Conservation (phyloP, 2,113 vertebrate species). For the Chunga burmeisteri region DNA sequence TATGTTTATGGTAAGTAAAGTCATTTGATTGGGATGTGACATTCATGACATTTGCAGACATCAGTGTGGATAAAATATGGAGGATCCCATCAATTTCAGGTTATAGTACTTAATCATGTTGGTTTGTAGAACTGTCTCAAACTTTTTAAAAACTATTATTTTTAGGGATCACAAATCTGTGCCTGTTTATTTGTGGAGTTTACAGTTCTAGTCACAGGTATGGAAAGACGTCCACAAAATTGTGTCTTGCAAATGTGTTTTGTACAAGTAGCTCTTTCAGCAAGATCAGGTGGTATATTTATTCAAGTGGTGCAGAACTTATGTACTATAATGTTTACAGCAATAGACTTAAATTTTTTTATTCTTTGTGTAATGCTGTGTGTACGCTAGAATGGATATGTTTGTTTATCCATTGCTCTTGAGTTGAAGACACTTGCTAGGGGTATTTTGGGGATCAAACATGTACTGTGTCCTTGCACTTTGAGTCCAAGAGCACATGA, state of each 20-base stretch:
- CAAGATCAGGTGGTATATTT: neutral
- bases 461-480: neutral
- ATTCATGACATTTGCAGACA: neutral
- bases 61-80: neutral
- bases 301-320: neutral
- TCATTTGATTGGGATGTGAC: neutral
- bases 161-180: neutral
- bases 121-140: neutral
- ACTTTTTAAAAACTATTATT: neutral
- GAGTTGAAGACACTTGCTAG: neutral
- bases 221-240: neutral
- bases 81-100: neutral
- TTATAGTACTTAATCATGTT: neutral
- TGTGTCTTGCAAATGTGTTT: neutral
- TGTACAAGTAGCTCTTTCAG: neutral
- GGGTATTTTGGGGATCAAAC: neutral
- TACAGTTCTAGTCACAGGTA: neutral
- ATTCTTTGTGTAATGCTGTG: neutral
- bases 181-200: neutral
- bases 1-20: conserved; percentile 89
- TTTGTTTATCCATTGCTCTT: neutral
- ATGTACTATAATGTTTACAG: neutral
- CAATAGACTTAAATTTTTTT: neutral
- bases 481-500: neutral
- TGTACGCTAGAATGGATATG: neutral